Percentiles rank a stretch among this genome's conserved stretches.
phyloP scores from a whole-genome alignment of 2,888 invertebrate species.

The Caprella mutica region DNA sequence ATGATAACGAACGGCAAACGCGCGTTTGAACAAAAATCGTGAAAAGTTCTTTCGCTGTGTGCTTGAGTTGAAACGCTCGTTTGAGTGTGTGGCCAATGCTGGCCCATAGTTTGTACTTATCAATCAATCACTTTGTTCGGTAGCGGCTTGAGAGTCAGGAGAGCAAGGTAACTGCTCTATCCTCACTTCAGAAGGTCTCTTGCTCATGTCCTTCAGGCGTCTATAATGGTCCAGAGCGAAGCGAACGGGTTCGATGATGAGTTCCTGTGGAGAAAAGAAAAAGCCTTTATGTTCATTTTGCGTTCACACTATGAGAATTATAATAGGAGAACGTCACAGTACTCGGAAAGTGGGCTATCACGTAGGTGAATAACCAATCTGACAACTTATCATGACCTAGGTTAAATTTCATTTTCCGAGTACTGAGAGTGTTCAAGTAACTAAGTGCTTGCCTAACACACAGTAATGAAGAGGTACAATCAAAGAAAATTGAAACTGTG shows the following conservation, averaged over 20 bases:
- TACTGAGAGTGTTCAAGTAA: no score
- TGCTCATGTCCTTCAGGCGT: conserved; percentile 46
- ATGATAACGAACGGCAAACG: no score
- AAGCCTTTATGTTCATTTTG: no score
- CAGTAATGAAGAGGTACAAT: neutral
- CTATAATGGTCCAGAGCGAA: conserved; percentile 53
- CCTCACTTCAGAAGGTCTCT: conserved; percentile 18
- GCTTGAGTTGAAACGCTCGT: neutral
- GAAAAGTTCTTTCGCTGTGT: neutral
- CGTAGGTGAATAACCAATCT: no score
- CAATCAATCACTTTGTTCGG: conserved; percentile 6
- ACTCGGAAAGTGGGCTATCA: no score
- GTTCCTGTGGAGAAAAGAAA: no score
- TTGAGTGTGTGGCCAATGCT: neutral
- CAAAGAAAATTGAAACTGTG: neutral
- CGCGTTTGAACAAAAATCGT: no score
- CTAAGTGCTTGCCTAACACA: no score
- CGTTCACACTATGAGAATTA: no score
- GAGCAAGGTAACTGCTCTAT: neutral
- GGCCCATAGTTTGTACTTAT: conserved; percentile 1
- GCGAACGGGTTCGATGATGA: conserved; percentile 52
- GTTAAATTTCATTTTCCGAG: neutral
- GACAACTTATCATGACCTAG: neutral
- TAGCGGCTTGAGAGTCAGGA: neutral
- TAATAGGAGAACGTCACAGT: no score